Evolutionary conservation across 2,888 invertebrate species (phyloP).

Genomic region (Drosophila basisetae): DNA sequence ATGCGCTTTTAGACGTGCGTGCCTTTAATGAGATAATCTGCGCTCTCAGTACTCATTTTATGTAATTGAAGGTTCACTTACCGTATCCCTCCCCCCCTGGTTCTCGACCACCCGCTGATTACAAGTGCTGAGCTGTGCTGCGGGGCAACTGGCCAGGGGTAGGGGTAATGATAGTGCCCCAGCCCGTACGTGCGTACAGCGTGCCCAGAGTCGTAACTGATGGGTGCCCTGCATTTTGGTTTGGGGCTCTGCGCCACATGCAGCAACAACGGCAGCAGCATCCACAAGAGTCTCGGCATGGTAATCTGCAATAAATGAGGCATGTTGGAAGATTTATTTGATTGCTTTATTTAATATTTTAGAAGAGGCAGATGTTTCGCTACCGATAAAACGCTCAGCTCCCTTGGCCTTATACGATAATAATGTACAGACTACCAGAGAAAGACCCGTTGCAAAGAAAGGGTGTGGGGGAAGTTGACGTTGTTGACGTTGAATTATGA

Average conservation of each 20-base stretch:
- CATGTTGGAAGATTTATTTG: constrained; percentile 84
- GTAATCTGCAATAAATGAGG: constrained; percentile 84
- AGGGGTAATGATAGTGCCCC: constrained; percentile 70
- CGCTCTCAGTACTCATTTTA: constrained; percentile 70
- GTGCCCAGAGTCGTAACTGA: constrained; percentile 2
- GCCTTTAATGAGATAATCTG: constrained; percentile 84
- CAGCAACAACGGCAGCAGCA: constrained; percentile 28
- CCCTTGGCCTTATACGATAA: constrained; percentile 6
- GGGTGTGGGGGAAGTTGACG: constrained; percentile 19
- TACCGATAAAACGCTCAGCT: constrained; percentile 33
- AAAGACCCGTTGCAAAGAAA: neutral
- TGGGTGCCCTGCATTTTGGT: constrained; percentile 46
- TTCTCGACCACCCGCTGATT: constrained; percentile 52
- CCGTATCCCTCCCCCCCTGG: constrained; percentile 27
- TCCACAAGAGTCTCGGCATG: constrained; percentile 47
- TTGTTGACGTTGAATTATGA: constrained; percentile 73
- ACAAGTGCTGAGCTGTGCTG: constrained; percentile 35
- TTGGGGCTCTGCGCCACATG: constrained; percentile 47
- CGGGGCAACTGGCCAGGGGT: constrained; percentile 13
- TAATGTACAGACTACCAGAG: constrained; percentile 29
- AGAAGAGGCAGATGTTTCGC: constrained; percentile 78
- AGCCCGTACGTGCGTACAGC: constrained; percentile 70
- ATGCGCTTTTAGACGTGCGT: constrained; percentile 43
- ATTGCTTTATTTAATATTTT: constrained; percentile 83
- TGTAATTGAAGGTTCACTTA: constrained; percentile 80